Conservation (phyloP, 2,888 invertebrate species). For the Isoperla grammatica region DNA sequence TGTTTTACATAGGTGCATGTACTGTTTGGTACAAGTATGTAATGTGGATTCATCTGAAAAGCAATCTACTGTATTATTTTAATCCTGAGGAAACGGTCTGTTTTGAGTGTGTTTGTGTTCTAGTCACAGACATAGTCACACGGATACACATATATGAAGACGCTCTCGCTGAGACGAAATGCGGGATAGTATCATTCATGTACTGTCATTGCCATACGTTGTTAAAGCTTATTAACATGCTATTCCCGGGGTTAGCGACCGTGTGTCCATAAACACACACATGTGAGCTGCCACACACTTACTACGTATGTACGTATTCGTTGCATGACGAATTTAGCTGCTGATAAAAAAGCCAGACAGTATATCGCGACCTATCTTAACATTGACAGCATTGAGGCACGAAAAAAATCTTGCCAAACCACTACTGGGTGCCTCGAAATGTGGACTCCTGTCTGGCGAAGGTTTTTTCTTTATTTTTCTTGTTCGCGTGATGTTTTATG, state of each 20-base stretch:
- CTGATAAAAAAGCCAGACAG: slow-evolving; percentile 8
- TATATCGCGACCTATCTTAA: slow-evolving; percentile 10
- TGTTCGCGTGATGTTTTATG: too few relatives aligned
- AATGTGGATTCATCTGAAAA: too few relatives aligned
- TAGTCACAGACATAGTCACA: too few relatives aligned
- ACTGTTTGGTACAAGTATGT: too few relatives aligned
- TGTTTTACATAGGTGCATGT: too few relatives aligned
- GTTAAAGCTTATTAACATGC: slow-evolving; percentile 9
- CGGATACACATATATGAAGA: too few relatives aligned
- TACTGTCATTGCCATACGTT: slow-evolving; percentile 8
- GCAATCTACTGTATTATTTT: too few relatives aligned
- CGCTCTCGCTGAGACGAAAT: too few relatives aligned
- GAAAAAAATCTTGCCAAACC: slow-evolving; percentile 11
- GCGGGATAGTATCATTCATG: not conserved
- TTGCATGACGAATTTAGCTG: slow-evolving; percentile 13
- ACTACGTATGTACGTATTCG: not conserved
- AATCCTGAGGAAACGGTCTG: too few relatives aligned
- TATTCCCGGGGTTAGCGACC: slow-evolving; percentile 8
- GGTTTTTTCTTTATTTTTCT: too few relatives aligned
- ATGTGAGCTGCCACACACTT: slow-evolving; percentile 3
- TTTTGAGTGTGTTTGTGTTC: too few relatives aligned
- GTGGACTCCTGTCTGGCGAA: too few relatives aligned
- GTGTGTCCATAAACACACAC: slow-evolving; percentile 8
- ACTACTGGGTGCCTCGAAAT: slow-evolving; percentile 10
- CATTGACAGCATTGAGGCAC: not conserved